Evolutionary conservation across 2,113 vertebrate genomes (phyloP).

Genomic region (Microtus richardsoni): DNA sequence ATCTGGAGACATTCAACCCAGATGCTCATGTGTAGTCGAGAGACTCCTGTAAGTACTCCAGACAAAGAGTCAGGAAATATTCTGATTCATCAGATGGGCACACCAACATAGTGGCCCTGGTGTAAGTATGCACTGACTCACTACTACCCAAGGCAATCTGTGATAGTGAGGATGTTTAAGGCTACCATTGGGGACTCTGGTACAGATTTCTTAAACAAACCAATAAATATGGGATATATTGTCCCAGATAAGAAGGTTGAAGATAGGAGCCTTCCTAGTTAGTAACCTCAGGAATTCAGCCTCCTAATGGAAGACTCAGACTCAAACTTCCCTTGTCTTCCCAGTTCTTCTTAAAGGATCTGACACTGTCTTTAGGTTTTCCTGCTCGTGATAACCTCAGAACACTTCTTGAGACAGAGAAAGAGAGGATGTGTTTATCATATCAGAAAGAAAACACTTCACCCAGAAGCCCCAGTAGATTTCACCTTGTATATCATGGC

Average conservation of each 20-base stretch:
- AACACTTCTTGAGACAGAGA: neutral
- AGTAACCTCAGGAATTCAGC: neutral
- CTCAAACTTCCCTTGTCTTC: neutral
- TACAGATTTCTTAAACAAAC: neutral
- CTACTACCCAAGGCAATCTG: neutral
- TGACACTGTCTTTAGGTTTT: neutral
- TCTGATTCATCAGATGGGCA: neutral
- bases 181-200: neutral
- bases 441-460: neutral
- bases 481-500: neutral
- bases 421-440: neutral
- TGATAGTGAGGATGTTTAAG: neutral
- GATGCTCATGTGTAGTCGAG: neutral
- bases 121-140: neutral
- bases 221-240: neutral
- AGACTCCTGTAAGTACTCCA: neutral
- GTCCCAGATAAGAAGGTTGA: neutral
- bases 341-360: neutral
- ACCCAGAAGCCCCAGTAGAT: neutral
- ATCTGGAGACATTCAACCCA: neutral
- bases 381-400: neutral
- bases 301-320: neutral
- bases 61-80: neutral
- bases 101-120: neutral
- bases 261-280: neutral